phyloP scores from a whole-genome alignment of 2,888 invertebrate species.

The Imbricaverruca yamaguchii region DNA sequence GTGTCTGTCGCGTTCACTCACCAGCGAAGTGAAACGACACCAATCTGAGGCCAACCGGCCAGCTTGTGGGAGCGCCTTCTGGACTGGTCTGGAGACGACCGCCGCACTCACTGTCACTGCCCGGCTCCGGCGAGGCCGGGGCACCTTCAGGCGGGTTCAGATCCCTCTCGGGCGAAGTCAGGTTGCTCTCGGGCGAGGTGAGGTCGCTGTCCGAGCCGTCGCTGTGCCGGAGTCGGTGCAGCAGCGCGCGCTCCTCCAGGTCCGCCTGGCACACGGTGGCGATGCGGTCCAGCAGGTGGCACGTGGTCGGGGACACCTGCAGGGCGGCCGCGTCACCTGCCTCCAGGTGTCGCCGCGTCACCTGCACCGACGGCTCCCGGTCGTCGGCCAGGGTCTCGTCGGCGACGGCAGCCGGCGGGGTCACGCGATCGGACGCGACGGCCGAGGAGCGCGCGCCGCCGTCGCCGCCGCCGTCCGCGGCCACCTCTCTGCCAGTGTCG shows the following conservation, averaged over 20 bases:
- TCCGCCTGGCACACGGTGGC: conserved; percentile 7
- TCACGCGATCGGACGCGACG: neutral
- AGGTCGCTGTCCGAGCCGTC: neutral
- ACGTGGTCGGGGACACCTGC: neutral
- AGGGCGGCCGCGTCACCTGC: neutral
- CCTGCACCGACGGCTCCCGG: neutral
- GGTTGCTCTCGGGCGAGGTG: neutral
- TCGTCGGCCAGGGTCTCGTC: neutral
- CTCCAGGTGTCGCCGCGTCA: neutral
- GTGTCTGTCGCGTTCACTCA: too few species aligned
- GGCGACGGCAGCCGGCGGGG: neutral
- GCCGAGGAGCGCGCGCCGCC: neutral
- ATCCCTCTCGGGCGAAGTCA: too few species aligned
- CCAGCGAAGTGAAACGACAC: too few species aligned
- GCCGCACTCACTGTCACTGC: neutral
- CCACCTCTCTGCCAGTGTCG: neutral
- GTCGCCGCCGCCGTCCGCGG: neutral
- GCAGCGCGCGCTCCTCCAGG: neutral
- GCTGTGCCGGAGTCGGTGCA: neutral
- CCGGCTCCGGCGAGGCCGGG: neutral
- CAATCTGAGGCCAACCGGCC: too few species aligned
- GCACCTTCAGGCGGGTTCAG: too few species aligned
- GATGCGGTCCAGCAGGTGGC: conserved; percentile 1
- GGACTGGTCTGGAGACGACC: too few species aligned
- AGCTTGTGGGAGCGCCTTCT: too few species aligned